phyloP scores from a whole-genome alignment of 2,888 invertebrate species.

The Branchipolynoe longqiensis region DNA sequence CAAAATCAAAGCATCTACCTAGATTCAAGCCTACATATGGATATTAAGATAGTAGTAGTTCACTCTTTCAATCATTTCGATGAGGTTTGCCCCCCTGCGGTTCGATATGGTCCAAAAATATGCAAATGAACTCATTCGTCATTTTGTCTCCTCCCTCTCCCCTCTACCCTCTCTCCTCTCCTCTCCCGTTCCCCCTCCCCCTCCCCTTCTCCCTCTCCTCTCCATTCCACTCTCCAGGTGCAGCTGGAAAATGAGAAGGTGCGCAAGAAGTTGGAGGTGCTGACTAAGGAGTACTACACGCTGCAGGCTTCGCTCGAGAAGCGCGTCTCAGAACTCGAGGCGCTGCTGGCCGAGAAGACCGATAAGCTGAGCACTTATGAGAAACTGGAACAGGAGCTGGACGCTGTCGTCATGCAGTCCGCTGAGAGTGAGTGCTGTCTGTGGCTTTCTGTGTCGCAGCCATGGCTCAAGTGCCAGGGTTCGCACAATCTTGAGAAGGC shows the following conservation, averaged over 20 bases:
- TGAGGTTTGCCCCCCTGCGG: background rate
- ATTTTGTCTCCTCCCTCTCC: too few species aligned
- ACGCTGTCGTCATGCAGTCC: slow-evolving; percentile 82
- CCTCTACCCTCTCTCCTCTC: too few species aligned
- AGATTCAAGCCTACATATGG: background rate
- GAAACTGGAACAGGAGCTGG: slow-evolving; percentile 81
- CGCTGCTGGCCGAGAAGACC: slow-evolving; percentile 75
- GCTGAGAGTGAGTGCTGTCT: slow-evolving; percentile 79
- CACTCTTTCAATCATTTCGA: background rate
- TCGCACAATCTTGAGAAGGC: too few species aligned
- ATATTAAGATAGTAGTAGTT: background rate
- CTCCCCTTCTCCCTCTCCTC: too few species aligned
- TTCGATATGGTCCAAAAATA: background rate
- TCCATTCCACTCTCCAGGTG: slow-evolving; percentile 61
- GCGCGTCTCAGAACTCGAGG: slow-evolving; percentile 77
- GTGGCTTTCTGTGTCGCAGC: too few species aligned
- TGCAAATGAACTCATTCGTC: background rate
- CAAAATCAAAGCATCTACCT: background rate
- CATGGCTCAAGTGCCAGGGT: too few species aligned
- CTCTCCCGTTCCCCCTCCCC: too few species aligned
- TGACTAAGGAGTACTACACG: slow-evolving; percentile 81
- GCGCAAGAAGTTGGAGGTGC: slow-evolving; percentile 80
- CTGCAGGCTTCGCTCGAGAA: slow-evolving; percentile 78
- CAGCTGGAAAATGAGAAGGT: slow-evolving; percentile 81
- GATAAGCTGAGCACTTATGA: slow-evolving; percentile 79